Conservation (phyloP, 2,113 vertebrate genomes). For the Triplophysa siluroides region DNA sequence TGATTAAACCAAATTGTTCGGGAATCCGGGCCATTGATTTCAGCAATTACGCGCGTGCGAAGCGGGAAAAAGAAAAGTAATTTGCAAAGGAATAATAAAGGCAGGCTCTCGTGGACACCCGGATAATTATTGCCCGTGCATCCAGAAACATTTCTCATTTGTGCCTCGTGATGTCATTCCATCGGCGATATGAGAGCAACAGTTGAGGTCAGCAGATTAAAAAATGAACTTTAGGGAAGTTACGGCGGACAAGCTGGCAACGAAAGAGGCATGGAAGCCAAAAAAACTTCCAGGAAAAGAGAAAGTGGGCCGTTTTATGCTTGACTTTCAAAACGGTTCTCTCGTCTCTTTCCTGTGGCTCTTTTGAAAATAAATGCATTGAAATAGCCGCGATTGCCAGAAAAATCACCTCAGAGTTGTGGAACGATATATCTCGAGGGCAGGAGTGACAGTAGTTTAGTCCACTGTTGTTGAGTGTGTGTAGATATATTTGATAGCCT, state of each 20-base stretch:
- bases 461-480: background rate
- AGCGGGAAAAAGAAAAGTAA: slow-evolving; percentile 22
- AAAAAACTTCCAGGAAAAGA: slow-evolving; percentile 18
- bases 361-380: slow-evolving; percentile 3
- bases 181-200: background rate
- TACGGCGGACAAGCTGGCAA: slow-evolving; percentile 41
- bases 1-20: slow-evolving; percentile 37
- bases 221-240: slow-evolving; percentile 38
- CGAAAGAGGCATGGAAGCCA: slow-evolving; percentile 36
- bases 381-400: slow-evolving; percentile 21
- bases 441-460: slow-evolving; percentile 30
- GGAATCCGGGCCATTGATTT: slow-evolving; percentile 45
- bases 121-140: slow-evolving; percentile 37
- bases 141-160: slow-evolving; percentile 28
- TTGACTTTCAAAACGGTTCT: slow-evolving; percentile 42
- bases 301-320: slow-evolving; percentile 1
- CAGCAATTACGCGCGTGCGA: slow-evolving; percentile 35
- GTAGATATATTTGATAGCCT: slow-evolving; percentile 11
- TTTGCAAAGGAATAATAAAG: slow-evolving; percentile 22
- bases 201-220: slow-evolving; percentile 46
- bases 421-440: slow-evolving; percentile 13
- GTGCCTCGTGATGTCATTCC: slow-evolving; percentile 13
- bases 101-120: background rate
- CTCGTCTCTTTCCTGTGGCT: slow-evolving; percentile 7
- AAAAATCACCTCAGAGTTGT: background rate